A percentile compares a stretch with the other conserved stretches of the same genome.
phyloP scores from a whole-genome alignment of 1,140 invertebrate genomes.

The Carposina sasakii region DNA sequence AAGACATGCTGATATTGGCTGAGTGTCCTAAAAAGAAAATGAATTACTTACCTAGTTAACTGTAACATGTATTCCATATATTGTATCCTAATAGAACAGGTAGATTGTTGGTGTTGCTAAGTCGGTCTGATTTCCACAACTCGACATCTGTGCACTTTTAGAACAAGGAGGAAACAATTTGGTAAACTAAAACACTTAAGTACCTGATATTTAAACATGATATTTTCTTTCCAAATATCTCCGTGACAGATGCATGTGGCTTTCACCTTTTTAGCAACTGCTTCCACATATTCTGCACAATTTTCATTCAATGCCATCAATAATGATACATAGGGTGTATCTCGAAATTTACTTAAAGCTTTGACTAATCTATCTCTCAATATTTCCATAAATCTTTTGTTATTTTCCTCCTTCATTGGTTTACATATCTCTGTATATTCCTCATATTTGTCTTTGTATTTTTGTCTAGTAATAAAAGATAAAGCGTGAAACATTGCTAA shows the following conservation, averaged over 20 bases:
- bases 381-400: conserved; percentile 49
- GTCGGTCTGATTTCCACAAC: too few species aligned
- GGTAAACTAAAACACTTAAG: conserved; percentile 1
- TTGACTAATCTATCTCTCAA: conserved; percentile 48
- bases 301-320: conserved; percentile 35
- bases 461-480: conserved; percentile 46
- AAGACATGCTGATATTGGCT: conserved; percentile 41
- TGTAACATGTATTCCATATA: too few species aligned
- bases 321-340: conserved; percentile 32
- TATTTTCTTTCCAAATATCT: conserved; percentile 64
- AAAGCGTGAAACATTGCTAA: conserved; percentile 52
- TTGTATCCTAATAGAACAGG: too few species aligned
- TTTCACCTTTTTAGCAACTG: conserved; percentile 18
- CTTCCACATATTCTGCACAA: conserved; percentile 34
- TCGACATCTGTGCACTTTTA: too few species aligned
- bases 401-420: conserved; percentile 38
- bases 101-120: too few species aligned
- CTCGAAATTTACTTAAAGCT: conserved; percentile 40
- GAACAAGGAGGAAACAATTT: too few species aligned
- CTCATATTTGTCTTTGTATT: conserved; percentile 28
- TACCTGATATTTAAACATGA: conserved; percentile 59
- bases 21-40: conserved; percentile 37
- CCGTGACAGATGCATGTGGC: conserved; percentile 51
- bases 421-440: conserved; percentile 38
- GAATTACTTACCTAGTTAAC: conserved; percentile 11